Evolutionary conservation across 2,888 invertebrate genomes (phyloP).

Genomic region (Drosophila setosimentum): DNA sequence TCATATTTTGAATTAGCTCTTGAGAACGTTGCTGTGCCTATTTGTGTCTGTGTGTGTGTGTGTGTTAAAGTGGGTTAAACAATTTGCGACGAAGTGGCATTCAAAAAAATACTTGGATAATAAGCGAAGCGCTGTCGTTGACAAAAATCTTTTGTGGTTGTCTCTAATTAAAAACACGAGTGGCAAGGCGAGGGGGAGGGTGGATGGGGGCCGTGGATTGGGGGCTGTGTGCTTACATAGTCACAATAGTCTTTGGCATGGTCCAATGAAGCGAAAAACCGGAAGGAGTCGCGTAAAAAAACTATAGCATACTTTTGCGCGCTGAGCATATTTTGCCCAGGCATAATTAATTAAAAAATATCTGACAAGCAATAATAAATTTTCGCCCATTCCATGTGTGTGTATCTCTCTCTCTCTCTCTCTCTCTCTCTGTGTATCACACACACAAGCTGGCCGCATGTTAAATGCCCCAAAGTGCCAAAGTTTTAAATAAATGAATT

Average conservation of each 20-base stretch:
- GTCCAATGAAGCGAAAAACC: constrained; percentile 61
- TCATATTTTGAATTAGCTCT: constrained; percentile 65
- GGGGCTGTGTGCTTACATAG: constrained; percentile 1
- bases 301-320: constrained; percentile 72
- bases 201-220: neutral
- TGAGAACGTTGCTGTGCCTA: constrained; percentile 34
- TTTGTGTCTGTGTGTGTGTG: constrained; percentile 14
- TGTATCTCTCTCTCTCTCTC: neutral
- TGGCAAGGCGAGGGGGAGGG: neutral
- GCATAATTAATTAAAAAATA: constrained; percentile 80
- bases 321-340: constrained; percentile 68
- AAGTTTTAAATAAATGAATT: constrained; percentile 75
- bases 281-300: constrained; percentile 45
- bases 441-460: constrained; percentile 17
- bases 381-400: constrained; percentile 37
- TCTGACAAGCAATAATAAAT: constrained; percentile 76
- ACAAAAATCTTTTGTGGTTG: constrained; percentile 78
- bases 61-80: constrained; percentile 57
- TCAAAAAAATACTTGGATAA: constrained; percentile 20
- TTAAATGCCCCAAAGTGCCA: constrained; percentile 64
- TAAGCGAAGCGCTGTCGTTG: constrained; percentile 42
- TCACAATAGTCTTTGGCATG: constrained; percentile 42
- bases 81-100: constrained; percentile 47
- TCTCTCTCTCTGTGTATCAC: neutral
- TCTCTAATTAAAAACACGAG: constrained; percentile 72